phyloP scores from a whole-genome alignment of 2,888 invertebrate genomes.

The Margaritifera margaritifera region DNA sequence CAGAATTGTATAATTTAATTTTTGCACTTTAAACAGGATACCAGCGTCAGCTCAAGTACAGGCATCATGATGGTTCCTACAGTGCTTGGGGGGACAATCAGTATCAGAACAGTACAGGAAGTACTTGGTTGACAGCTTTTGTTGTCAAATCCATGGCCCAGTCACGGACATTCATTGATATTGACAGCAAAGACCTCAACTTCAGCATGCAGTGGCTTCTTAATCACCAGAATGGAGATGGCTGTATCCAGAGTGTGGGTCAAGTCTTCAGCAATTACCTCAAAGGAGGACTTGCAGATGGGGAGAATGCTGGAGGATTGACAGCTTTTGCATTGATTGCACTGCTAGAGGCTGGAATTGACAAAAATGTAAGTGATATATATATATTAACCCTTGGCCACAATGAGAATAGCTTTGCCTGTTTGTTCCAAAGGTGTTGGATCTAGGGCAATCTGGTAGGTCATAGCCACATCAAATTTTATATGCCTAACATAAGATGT shows the following conservation, averaged over 20 bases:
- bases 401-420: neutral
- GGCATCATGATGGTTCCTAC: conserved; percentile 74
- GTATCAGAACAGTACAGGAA: conserved; percentile 51
- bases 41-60: conserved; percentile 91
- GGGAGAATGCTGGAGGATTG: conserved; percentile 47
- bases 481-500: too few species aligned
- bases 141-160: conserved; percentile 82
- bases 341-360: conserved; percentile 57
- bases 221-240: conserved; percentile 81
- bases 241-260: conserved; percentile 81
- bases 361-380: conserved; percentile 36
- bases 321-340: conserved; percentile 69
- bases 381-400: neutral
- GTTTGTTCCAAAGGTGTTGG: neutral
- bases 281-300: conserved; percentile 62
- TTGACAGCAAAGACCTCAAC: conserved; percentile 77
- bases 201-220: conserved; percentile 56
- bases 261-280: conserved; percentile 59
- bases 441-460: too few species aligned
- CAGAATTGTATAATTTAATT: too few species aligned
- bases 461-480: too few species aligned
- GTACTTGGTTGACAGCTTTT: conserved; percentile 81
- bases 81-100: conserved; percentile 68
- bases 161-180: conserved; percentile 71
- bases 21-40: conserved; percentile 77